Evolutionary conservation across 2,113 vertebrate genomes (phyloP).

Genomic region (Amphilophus citrinellus): DNA sequence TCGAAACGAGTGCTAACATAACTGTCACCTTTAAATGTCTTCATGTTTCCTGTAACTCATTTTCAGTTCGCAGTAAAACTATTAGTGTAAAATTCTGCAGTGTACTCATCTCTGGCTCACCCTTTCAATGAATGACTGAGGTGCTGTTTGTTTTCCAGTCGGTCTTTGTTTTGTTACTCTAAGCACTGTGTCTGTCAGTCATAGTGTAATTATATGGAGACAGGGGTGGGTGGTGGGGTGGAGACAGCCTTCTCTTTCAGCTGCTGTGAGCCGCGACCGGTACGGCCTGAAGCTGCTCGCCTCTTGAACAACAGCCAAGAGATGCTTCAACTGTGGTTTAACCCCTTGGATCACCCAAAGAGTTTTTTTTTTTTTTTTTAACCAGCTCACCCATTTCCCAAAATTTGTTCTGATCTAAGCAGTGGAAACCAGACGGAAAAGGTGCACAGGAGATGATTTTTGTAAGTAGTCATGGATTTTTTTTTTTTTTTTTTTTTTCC

Average conservation of each 20-base stretch:
- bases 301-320: slow-evolving; percentile 79
- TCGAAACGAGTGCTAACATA: slow-evolving; percentile 12
- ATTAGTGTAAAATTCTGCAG: slow-evolving; percentile 55
- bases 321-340: slow-evolving; percentile 69
- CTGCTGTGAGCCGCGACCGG: slow-evolving; percentile 78
- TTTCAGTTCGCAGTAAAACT: slow-evolving; percentile 40
- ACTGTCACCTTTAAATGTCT: slow-evolving; percentile 22
- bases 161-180: slow-evolving; percentile 85
- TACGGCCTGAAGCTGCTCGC: slow-evolving; percentile 73
- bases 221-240: slow-evolving; percentile 62
- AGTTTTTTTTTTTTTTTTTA: slow-evolving; percentile 29
- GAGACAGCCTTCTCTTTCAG: slow-evolving; percentile 81
- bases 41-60: slow-evolving; percentile 42
- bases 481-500: background rate
- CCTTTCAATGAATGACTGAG: slow-evolving; percentile 55
- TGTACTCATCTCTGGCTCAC: slow-evolving; percentile 47
- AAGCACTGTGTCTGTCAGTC: slow-evolving; percentile 85
- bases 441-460: background rate
- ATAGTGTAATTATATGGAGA: slow-evolving; percentile 85
- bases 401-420: background rate
- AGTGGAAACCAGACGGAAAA: background rate
- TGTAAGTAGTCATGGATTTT: too few relatives aligned
- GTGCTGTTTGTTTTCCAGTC: slow-evolving; percentile 81
- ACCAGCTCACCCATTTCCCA: slow-evolving; percentile 39
- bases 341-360: slow-evolving; percentile 68